These are phyloP conservation scores for Pavo muticus DNA, from an alignment of 2,113 vertebrate species.

Conservation along the genomic window DNA sequence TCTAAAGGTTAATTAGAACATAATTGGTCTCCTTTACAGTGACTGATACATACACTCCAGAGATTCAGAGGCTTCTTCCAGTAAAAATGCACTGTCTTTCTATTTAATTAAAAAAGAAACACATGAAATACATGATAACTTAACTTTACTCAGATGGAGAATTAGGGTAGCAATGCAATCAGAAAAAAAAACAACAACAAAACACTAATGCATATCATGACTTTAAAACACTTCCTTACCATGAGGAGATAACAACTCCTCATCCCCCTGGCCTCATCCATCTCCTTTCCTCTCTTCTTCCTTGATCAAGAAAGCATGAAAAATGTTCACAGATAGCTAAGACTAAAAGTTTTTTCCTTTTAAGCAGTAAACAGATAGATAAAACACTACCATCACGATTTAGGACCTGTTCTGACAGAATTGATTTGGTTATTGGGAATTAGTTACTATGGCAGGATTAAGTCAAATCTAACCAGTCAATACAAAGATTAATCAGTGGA, in stretches of 20 bases:
- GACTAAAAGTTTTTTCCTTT: not conserved
- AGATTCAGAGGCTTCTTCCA: not conserved
- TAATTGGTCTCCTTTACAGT: conserved; percentile 15
- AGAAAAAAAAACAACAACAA: not conserved
- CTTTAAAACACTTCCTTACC: not conserved
- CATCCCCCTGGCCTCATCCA: not conserved
- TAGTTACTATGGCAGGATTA: not conserved
- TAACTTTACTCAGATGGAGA: not conserved
- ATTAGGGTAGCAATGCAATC: not conserved
- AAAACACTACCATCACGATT: not conserved
- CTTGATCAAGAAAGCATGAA: not conserved
- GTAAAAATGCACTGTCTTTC: not conserved
- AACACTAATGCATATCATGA: not conserved
- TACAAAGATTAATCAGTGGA: not conserved
- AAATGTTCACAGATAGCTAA: not conserved
- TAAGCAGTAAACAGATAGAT: not conserved
- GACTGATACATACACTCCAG: not conserved
- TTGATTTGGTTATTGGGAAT: not conserved
- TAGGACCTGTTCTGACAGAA: not conserved
- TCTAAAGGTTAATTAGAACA: conserved; percentile 22
- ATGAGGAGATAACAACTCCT: not conserved
- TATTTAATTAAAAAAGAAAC: not conserved
- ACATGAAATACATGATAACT: not conserved
- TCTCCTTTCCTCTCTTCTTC: not conserved
- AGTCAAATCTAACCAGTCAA: not conserved